phyloP scores from a whole-genome alignment of 2,888 invertebrate genomes.

The Nephrocerus scutellatus region DNA sequence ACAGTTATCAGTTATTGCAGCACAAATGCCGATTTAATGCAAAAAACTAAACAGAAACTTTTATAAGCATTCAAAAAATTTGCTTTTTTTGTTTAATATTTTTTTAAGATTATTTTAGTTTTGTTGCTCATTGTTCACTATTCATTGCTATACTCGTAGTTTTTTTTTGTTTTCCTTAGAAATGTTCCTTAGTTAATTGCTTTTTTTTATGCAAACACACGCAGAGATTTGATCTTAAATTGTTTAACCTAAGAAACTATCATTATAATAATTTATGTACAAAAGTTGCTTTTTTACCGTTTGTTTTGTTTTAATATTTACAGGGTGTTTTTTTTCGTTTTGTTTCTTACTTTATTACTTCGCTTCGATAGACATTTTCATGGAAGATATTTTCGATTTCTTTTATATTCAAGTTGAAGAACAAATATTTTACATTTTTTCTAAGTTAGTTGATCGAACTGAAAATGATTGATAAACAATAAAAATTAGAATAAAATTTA shows the following conservation, averaged over 20 bases:
- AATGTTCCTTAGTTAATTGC: no score
- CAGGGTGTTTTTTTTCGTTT: conserved; percentile 11
- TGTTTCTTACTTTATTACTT: conserved; percentile 8
- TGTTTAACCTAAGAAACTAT: conserved; percentile 8
- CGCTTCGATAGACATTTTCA: conserved; percentile 4
- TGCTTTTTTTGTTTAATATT: conserved; percentile 8
- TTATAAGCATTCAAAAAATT: conserved; percentile 20
- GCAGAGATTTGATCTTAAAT: conserved; percentile 24
- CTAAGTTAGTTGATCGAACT: no score
- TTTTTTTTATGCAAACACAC: conserved; percentile 31
- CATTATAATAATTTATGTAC: conserved; percentile 20
- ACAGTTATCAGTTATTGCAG: no score
- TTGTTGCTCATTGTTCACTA: no score
- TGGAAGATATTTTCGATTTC: conserved; percentile 9
- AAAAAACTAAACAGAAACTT: no score
- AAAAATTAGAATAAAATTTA: no score
- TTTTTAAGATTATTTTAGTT: conserved; percentile 9
- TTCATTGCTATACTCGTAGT: no score
- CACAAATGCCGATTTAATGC: no score
- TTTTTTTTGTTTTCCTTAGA: no score
- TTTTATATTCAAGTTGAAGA: conserved; percentile 1
- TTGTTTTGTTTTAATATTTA: conserved; percentile 22
- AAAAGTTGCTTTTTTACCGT: conserved; percentile 27
- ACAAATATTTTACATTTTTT: no score
- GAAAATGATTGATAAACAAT: no score